A percentile compares a stretch with the other conserved stretches of the same genome.
Conservation (phyloP, 2,113 vertebrate genomes). For the Orientallactaga bullata region DNA sequence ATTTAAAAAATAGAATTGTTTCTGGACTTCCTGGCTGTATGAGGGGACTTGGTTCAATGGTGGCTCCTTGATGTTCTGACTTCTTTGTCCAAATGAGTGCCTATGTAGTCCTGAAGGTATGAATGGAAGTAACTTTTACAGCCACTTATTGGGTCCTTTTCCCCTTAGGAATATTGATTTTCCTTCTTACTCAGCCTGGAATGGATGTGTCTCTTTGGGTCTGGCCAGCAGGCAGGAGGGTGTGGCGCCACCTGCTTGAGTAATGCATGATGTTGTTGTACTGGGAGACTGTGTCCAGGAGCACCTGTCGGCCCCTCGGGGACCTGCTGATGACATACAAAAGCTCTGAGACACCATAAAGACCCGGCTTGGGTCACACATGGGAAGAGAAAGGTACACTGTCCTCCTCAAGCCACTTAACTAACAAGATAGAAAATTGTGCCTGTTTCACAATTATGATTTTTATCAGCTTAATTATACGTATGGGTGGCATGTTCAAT, state of each 20-base stretch:
- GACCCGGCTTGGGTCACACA: background rate
- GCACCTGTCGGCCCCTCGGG: background rate
- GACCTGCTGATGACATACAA: background rate
- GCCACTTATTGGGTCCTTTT: slow-evolving; percentile 46
- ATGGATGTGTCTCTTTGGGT: background rate
- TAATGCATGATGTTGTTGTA: background rate
- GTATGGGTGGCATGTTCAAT: background rate
- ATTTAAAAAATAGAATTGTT: background rate
- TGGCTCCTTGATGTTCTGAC: background rate
- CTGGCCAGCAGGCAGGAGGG: background rate
- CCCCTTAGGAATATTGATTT: slow-evolving; percentile 67
- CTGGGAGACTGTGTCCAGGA: background rate
- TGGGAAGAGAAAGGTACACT: background rate
- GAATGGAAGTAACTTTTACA: slow-evolving; percentile 59
- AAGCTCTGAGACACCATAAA: background rate
- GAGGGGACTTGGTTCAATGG: background rate
- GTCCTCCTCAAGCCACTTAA: slow-evolving; percentile 36
- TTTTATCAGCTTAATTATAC: slow-evolving; percentile 67
- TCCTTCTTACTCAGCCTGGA: slow-evolving; percentile 31
- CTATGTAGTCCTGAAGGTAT: slow-evolving; percentile 40
- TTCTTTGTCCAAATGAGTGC: background rate
- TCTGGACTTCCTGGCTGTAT: background rate
- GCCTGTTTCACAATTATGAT: slow-evolving; percentile 77
- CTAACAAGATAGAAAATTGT: slow-evolving; percentile 64
- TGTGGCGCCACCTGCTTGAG: background rate